A percentile compares a stretch with the other conserved stretches of the same genome.
These are phyloP conservation scores for Drosophila jambulina DNA, from an alignment of 1,140 invertebrate genomes.

Conservation along the genomic window DNA sequence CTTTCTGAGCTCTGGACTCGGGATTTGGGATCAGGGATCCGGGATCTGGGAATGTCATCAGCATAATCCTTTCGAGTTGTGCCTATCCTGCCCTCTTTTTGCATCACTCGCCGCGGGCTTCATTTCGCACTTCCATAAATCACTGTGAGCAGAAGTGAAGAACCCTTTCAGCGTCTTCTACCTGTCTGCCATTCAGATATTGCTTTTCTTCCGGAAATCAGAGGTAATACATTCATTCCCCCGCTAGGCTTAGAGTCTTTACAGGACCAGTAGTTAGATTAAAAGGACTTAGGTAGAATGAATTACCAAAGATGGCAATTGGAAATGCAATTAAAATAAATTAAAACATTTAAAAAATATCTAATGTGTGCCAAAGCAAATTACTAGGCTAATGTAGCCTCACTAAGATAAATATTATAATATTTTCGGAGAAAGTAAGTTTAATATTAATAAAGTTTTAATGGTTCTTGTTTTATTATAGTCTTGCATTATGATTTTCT, in stretches of 20 bases:
- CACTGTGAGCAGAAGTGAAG: conserved; percentile 11
- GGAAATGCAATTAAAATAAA: not conserved
- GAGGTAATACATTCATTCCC: conserved; percentile 14
- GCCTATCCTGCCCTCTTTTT: conserved; percentile 48
- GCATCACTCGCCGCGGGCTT: conserved; percentile 48
- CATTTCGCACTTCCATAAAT: conserved; percentile 63
- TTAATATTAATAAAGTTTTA: not conserved
- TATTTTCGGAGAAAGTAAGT: not conserved
- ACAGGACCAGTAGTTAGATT: not conserved
- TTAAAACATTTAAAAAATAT: not conserved
- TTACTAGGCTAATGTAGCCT: too few species aligned
- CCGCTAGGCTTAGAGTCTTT: not conserved
- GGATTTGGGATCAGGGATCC: conserved; percentile 8
- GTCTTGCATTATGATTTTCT: too few species aligned
- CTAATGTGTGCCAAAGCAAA: not conserved
- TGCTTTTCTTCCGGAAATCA: conserved; percentile 15
- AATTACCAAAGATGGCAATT: not conserved
- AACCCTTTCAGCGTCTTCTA: conserved; percentile 60
- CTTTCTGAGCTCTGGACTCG: conserved; percentile 5
- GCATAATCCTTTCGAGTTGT: conserved; percentile 33
- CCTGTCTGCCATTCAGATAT: conserved; percentile 29
- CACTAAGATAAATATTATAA: too few species aligned
- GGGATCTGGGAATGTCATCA: conserved; percentile 38
- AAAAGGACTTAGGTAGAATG: not conserved
- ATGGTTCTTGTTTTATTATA: too few species aligned